phyloP scores from a whole-genome alignment of 2,888 invertebrate species.

The Siphonodentalium dalli region DNA sequence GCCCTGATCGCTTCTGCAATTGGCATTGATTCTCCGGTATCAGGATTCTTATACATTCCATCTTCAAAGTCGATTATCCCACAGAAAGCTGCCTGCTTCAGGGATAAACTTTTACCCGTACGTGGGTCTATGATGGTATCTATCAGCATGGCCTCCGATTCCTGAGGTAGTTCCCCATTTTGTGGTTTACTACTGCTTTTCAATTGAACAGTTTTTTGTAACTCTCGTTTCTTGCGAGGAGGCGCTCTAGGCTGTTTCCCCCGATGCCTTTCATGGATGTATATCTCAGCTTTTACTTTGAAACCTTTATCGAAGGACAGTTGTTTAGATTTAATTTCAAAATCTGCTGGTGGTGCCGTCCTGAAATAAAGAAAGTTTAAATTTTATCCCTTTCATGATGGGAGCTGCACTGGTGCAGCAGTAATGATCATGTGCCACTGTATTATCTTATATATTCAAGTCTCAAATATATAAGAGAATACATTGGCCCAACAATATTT shows the following conservation, averaged over 20 bases:
- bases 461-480: no score
- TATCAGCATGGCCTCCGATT: no score
- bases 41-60: conserved; percentile 54
- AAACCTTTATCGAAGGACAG: conserved; percentile 34
- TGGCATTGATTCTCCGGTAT: conserved; percentile 51
- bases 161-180: no score
- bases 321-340: conserved; percentile 40
- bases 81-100: conserved; percentile 54
- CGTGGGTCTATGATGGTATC: conserved; percentile 59
- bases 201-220: not conserved
- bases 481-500: no score
- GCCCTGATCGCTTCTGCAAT: conserved; percentile 61
- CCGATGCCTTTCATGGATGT: conserved; percentile 49
- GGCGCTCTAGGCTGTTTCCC: conserved; percentile 36
- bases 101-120: conserved; percentile 48
- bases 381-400: no score
- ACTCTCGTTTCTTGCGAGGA: conserved; percentile 29
- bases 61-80: conserved; percentile 55
- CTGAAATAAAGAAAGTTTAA: conserved; percentile 31
- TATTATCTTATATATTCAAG: no score
- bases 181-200: not conserved
- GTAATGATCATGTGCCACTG: no score
- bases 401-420: no score
- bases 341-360: conserved; percentile 44
- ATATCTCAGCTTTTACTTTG: conserved; percentile 46